Conservation (phyloP, 2,888 invertebrate genomes). For the Nymphalis polychloros region DNA sequence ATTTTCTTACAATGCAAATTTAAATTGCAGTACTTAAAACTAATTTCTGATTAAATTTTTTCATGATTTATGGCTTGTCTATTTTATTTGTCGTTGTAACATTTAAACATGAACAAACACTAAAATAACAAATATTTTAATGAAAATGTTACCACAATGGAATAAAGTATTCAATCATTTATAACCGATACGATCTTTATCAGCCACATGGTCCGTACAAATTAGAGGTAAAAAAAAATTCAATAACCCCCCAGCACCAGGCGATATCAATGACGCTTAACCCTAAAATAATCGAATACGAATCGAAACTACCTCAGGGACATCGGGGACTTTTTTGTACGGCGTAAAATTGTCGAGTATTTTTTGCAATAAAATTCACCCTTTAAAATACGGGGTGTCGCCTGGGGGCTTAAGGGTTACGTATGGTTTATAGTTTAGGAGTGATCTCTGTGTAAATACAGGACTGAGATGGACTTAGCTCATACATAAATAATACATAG, state of each 20-base stretch:
- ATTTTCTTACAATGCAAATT: too few species aligned
- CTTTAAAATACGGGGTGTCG: slow-evolving; percentile 60
- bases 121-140: neutral
- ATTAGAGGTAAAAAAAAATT: slow-evolving; percentile 73
- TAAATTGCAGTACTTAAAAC: too few species aligned
- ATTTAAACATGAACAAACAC: neutral
- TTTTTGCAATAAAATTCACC: slow-evolving; percentile 72
- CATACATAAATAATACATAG: neutral
- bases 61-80: too few species aligned
- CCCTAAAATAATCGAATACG: slow-evolving; percentile 80
- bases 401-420: slow-evolving; percentile 35
- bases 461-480: slow-evolving; percentile 6
- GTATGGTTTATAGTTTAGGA: slow-evolving; percentile 36
- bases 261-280: slow-evolving; percentile 81
- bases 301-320: slow-evolving; percentile 80
- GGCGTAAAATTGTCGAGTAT: slow-evolving; percentile 75
- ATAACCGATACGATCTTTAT: slow-evolving; percentile 54
- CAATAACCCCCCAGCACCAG: slow-evolving; percentile 70
- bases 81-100: neutral
- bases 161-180: slow-evolving; percentile 58
- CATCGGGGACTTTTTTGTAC: slow-evolving; percentile 67
- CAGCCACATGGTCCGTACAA: slow-evolving; percentile 69
- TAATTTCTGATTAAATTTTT: too few species aligned
- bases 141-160: slow-evolving; percentile 38
- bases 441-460: slow-evolving; percentile 36